phyloP scores from a whole-genome alignment of 2,797 vertebrate genomes.

The Champsocephalus gunnari region DNA sequence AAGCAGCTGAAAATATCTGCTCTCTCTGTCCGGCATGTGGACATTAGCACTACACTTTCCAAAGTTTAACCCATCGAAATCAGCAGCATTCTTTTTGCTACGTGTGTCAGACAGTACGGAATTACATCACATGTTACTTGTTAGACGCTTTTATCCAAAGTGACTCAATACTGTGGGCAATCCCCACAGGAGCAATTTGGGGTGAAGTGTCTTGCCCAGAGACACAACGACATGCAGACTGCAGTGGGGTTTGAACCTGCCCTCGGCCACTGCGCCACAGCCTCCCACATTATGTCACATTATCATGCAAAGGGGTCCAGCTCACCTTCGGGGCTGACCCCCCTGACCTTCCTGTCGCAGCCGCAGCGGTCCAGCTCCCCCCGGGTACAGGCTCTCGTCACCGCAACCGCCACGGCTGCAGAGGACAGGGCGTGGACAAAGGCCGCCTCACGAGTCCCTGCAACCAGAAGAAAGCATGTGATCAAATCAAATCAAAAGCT shows the following conservation, averaged over 20 bases:
- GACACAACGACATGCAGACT: no score
- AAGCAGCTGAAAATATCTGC: constrained; percentile 4
- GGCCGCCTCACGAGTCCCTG: constrained; percentile 84
- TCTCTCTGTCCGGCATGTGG: neutral
- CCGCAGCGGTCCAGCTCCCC: constrained; percentile 88
- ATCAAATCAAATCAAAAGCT: no score
- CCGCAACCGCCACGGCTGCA: constrained; percentile 82
- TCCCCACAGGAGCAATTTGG: no score
- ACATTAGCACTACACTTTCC: neutral
- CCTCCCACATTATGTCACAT: neutral
- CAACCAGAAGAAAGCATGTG: constrained; percentile 13
- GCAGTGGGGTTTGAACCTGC: no score
- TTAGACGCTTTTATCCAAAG: no score
- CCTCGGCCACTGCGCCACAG: no score
- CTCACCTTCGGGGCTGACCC: constrained; percentile 88
- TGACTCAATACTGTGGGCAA: no score
- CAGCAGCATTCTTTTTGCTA: constrained; percentile 9
- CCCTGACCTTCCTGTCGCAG: constrained; percentile 85
- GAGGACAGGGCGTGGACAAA: constrained; percentile 84
- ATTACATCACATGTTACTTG: neutral
- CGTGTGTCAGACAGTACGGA: constrained; percentile 20
- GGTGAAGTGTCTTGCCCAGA: no score
- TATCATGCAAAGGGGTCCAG: constrained; percentile 37
- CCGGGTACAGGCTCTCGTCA: constrained; percentile 85
- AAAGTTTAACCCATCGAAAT: constrained; percentile 5